Evolutionary conservation across 2,888 invertebrate species (phyloP).

Genomic region (Copidosoma aretas): DNA sequence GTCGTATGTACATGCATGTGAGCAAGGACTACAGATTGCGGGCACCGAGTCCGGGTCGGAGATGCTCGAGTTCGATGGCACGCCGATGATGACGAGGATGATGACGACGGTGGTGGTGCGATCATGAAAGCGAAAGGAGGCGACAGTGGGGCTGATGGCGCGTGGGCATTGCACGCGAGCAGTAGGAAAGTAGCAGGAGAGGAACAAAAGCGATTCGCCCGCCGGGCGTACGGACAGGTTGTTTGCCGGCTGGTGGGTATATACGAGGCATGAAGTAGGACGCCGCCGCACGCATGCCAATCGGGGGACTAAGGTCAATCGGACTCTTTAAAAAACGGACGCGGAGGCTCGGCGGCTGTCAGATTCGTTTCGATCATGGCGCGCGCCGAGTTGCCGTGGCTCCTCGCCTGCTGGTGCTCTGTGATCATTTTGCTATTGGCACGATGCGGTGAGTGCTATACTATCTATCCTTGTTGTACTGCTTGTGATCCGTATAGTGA

Average conservation of each 20-base stretch:
- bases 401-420: slow-evolving; percentile 38
- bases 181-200: slow-evolving; percentile 4
- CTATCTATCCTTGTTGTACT: not conserved
- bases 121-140: not conserved
- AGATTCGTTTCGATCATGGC: slow-evolving; percentile 54
- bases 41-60: not conserved
- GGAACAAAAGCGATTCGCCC: not conserved
- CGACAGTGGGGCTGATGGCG: not conserved
- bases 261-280: slow-evolving; percentile 39
- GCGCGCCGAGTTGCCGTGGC: slow-evolving; percentile 35
- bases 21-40: not conserved
- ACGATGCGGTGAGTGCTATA: slow-evolving; percentile 52
- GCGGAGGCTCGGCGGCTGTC: slow-evolving; percentile 45
- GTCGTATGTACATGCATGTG: not conserved
- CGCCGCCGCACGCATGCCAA: slow-evolving; percentile 55
- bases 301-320: slow-evolving; percentile 56
- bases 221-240: slow-evolving; percentile 12
- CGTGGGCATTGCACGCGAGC: not conserved
- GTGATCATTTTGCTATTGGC: slow-evolving; percentile 38
- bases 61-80: not conserved
- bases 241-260: not conserved
- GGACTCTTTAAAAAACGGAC: slow-evolving; percentile 59
- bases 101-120: not conserved
- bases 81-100: not conserved
- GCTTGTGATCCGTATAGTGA: not conserved